Base-by-base conservation (phyloP, 2,797 vertebrate species). In the Diplodus puntazzo region DNA sequence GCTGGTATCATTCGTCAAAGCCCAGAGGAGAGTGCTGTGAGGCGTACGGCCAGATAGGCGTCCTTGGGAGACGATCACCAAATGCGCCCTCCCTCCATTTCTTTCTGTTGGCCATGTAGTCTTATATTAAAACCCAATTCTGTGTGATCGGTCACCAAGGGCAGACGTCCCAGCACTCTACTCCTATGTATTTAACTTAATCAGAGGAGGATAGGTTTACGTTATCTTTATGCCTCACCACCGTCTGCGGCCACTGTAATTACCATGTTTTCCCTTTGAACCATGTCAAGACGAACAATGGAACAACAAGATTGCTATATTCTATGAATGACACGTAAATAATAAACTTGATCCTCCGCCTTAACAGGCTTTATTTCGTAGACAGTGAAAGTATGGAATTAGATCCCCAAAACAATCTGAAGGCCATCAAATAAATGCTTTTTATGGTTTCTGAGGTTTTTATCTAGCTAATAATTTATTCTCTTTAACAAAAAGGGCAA, bases 1-100 rank as follows among this genome's bases (percentile, higher is more conserved):
- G 58, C 88, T 50, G 62, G 87, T 88, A 86, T 92, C 94, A 96
- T 96, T 92, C 89, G 88, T 96, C 95, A 96, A 92, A 95, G 84
- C 87, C 88, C 78, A n/a, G 87, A 87, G 82, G 81, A 92, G 81
- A 82, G 82, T 13, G 70, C 77, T 82, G 72, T 27, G 87, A 93
- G 89, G 90, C 68, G 55, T 73, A 21, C 57, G 75, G 80, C 82
- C 60, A 49, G 88, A 85, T 68, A 73, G 79, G 69, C 71, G 92
- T 94, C 94, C 95, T 96, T 95, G 93, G 81, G 87, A 95, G 85
- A 80, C 48, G 54, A 85, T 83, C 72, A 66, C 78, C 66, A 84
- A 88, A 89, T 39, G 77, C 54, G 60, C 39, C 61, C 59, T 53
- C 62, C 59, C 76, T 83, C 55, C 55, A 64, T 58, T 58, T 71